These are phyloP conservation scores for Schizopygopsis malacanthus DNA, from an alignment of 2,797 vertebrate genomes.

Conservation along the genomic window DNA sequence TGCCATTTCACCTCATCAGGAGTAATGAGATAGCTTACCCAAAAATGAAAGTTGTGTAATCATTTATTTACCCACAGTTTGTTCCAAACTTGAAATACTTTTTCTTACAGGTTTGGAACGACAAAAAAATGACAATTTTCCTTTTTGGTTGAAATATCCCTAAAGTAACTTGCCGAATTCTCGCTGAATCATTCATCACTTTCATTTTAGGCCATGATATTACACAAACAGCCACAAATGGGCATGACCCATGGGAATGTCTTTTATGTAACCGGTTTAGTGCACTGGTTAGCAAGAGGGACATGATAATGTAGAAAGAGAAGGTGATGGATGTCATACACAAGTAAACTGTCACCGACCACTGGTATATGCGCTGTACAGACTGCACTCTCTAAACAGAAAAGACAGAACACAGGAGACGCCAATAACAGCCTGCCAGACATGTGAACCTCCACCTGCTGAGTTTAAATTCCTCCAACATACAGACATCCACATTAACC, in stretches of 20 bases:
- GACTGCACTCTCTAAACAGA: not conserved
- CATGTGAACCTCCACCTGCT: constrained; percentile 43
- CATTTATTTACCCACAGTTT: too few species aligned
- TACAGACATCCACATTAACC: constrained; percentile 4
- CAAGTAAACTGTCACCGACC: not conserved
- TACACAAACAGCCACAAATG: not conserved
- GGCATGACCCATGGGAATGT: not conserved
- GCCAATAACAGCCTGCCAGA: constrained; percentile 18
- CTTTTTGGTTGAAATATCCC: not conserved
- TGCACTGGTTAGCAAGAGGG: not conserved
- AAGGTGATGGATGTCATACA: not conserved
- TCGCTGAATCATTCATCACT: not conserved
- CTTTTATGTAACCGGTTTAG: not conserved
- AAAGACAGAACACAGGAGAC: not conserved
- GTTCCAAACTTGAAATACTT: too few species aligned
- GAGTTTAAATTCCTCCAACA: constrained; percentile 27
- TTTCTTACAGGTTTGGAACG: too few species aligned
- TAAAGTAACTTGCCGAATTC: not conserved
- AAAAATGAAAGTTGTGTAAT: too few species aligned
- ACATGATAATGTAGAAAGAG: not conserved
- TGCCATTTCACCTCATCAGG: not conserved
- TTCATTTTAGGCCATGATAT: not conserved
- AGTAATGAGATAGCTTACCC: too few species aligned
- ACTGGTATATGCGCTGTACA: not conserved
- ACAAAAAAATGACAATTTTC: not conserved